phyloP scores from a whole-genome alignment of 2,797 vertebrate species.

The Huso huso region DNA sequence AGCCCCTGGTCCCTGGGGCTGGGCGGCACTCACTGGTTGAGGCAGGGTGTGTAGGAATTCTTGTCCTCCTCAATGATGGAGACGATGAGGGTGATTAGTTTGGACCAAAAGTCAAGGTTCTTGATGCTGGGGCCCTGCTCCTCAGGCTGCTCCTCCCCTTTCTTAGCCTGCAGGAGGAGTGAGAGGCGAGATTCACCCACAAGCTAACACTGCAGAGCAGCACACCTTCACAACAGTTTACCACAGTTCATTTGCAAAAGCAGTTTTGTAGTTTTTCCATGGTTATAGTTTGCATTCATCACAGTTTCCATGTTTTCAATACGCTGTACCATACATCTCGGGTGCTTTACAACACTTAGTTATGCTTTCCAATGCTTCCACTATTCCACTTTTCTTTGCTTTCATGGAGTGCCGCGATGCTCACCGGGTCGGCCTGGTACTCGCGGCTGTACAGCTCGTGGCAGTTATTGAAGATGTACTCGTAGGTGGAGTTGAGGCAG shows the following conservation, averaged over 20 bases:
- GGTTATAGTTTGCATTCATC: no score
- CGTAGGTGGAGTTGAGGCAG: constrained; percentile 78
- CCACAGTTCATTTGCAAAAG: neutral
- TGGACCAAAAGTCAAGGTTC: constrained; percentile 98
- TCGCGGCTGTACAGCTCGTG: constrained; percentile 78
- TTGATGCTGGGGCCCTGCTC: constrained; percentile 97
- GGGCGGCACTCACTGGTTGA: constrained; percentile 77
- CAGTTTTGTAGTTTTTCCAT: no score
- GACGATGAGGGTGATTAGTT: constrained; percentile 95
- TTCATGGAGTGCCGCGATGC: constrained; percentile 9
- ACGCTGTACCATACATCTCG: no score
- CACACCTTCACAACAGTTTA: neutral
- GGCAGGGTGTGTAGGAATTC: constrained; percentile 89
- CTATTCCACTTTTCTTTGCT: no score
- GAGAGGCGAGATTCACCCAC: constrained; percentile 1
- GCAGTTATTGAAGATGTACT: constrained; percentile 81
- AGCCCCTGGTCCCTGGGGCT: neutral
- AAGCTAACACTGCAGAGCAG: constrained; percentile 3
- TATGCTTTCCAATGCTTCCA: no score
- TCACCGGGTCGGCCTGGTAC: constrained; percentile 77
- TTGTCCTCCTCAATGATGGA: constrained; percentile 98
- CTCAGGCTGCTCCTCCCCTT: constrained; percentile 77
- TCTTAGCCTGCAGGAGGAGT: constrained; percentile 66
- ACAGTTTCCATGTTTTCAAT: no score
- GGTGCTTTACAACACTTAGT: no score